These are phyloP conservation scores for Drosophila burlai DNA, from an alignment of 1,140 invertebrate genomes.

Conservation along the genomic window DNA sequence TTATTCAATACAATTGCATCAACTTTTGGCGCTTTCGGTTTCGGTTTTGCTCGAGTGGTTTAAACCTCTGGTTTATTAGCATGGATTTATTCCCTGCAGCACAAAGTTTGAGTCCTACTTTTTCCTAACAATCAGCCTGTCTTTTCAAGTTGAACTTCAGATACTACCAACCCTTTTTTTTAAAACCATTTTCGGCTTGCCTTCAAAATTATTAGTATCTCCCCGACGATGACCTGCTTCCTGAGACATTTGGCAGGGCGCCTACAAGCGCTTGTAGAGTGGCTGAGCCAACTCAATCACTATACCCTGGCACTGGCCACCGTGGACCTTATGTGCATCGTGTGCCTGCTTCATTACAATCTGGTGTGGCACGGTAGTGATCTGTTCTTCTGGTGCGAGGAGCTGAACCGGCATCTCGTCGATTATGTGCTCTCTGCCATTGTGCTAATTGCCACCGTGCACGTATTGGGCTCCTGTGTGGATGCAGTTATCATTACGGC, in stretches of 20 bases:
- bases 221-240: conserved; percentile 27
- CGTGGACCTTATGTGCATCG: conserved; percentile 37
- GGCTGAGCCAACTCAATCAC: conserved; percentile 36
- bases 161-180: background rate
- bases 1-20: background rate
- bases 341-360: conserved; percentile 48
- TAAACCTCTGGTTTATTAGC: no score
- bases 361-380: conserved; percentile 42
- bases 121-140: background rate
- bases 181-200: conserved; percentile 16
- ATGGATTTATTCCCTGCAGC: background rate
- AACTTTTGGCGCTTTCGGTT: background rate
- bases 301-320: conserved; percentile 33
- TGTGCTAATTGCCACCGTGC: conserved; percentile 27
- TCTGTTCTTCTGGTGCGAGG: conserved; percentile 53
- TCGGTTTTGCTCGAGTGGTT: no score
- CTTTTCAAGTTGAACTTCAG: background rate
- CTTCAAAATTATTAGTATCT: conserved; percentile 27
- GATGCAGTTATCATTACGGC: conserved; percentile 35
- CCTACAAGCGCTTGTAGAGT: background rate
- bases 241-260: conserved; percentile 12
- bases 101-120: background rate
- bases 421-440: conserved; percentile 45
- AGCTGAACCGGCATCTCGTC: conserved; percentile 13
- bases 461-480: conserved; percentile 46